Evolutionary conservation across 2,113 vertebrate species (phyloP).

Genomic region (Pseudorectes ferrugineus): DNA sequence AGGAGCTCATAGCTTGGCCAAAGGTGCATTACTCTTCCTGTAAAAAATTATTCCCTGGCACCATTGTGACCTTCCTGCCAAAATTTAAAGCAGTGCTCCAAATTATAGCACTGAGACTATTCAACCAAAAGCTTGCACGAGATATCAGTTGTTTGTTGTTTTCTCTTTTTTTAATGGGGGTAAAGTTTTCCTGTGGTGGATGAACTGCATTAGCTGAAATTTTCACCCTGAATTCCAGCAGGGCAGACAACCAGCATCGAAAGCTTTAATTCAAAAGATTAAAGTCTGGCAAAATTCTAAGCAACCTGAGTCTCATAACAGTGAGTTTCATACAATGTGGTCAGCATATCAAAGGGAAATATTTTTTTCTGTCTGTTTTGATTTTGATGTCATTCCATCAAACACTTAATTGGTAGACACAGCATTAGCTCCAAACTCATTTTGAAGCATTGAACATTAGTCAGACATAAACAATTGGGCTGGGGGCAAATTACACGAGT

Average conservation of each 20-base stretch:
- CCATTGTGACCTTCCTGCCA: background rate
- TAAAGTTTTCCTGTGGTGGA: background rate
- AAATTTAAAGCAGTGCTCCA: background rate
- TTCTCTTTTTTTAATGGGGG: background rate
- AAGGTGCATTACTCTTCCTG: background rate
- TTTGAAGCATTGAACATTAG: constrained; percentile 4
- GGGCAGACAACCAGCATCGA: background rate
- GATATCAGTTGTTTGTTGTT: background rate
- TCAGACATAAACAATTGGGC: background rate
- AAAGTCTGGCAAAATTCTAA: background rate
- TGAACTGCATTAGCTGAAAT: background rate
- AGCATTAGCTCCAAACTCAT: constrained; percentile 12
- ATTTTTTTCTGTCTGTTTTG: background rate
- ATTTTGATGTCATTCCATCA: constrained; percentile 51
- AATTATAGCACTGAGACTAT: background rate
- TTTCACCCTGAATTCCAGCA: background rate
- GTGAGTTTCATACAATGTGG: background rate
- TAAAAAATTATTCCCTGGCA: background rate
- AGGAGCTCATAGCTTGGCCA: background rate
- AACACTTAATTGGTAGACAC: constrained; percentile 27
- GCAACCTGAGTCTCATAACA: background rate
- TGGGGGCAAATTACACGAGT: background rate
- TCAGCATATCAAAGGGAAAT: constrained; percentile 7
- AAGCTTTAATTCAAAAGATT: background rate
- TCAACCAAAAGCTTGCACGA: background rate